Conservation (phyloP, 2,113 vertebrate genomes). For the Mohoua ochrocephala region DNA sequence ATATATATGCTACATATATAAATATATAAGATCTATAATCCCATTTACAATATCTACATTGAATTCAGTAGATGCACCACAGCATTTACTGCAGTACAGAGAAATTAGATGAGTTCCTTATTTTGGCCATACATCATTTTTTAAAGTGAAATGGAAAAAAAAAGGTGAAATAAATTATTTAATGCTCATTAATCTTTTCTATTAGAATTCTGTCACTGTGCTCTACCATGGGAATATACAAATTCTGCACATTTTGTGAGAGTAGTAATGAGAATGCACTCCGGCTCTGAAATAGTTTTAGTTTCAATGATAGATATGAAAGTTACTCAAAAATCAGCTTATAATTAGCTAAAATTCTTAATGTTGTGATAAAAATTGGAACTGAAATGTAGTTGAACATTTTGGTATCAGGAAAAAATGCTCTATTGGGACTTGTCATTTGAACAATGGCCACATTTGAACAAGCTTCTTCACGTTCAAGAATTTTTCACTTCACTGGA, state of each 20-base stretch:
- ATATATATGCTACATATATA: background rate
- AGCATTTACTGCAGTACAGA: background rate
- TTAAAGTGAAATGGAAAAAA: background rate
- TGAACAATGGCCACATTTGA: background rate
- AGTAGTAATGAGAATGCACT: background rate
- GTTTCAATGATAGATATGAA: background rate
- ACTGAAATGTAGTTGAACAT: background rate
- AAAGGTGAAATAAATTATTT: background rate
- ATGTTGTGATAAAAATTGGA: background rate
- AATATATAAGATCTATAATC: background rate
- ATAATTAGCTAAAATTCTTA: background rate
- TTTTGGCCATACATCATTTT: background rate
- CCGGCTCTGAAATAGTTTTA: background rate
- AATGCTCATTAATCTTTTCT: background rate
- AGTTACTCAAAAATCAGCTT: background rate
- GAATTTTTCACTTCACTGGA: background rate
- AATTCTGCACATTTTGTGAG: background rate
- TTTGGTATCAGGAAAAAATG: background rate
- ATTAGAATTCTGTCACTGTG: background rate
- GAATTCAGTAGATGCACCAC: background rate
- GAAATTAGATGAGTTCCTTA: background rate
- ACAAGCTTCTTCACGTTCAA: background rate
- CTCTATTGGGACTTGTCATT: background rate
- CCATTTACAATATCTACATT: background rate
- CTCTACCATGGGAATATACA: background rate